Base-by-base conservation (phyloP, 2,113 vertebrate genomes). In the Oceanodroma tethys region DNA sequence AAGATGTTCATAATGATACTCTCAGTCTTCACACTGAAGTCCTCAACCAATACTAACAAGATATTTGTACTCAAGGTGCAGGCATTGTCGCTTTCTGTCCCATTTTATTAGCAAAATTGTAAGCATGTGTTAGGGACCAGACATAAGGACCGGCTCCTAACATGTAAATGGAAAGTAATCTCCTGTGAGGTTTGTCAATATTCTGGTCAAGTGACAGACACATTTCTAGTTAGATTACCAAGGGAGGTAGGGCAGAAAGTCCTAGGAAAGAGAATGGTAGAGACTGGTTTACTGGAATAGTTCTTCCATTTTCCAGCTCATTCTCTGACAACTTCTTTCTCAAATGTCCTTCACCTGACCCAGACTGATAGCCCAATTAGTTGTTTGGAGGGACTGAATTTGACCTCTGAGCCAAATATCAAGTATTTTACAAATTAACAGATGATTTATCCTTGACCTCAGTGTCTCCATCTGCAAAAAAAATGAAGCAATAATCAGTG, bases 391-490 rank as follows among this genome's bases (percentile, higher is more conserved):
- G 32, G 43, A 50, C 56, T 32, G 32, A 79, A 74, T 95, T 50
- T 96, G 76, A 86, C 86, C 73, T 50, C 26, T 56, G 60, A 93
- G 73, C 3, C 22, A 67, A 79, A 92, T 84, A 81, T 34, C 36
- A 73, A 86, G 40, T 66, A 56, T 84, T 94, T 71, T 67, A 84
- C 55, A 93, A 93, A 95, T 89, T 79, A 89, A 38, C 15, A 75
- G 36, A 42, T 60, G 10, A 91, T 89, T 95, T 91, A 92, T 78
- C 40, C 60, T 87, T 86, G 93, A 93, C 86, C 68, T 89, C n/a
- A 34, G 8, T 73, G 53, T 68, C 40, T 74, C 30, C 30, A 75
- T 71, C 21, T 36, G 23, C 2, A 88, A 90, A 70, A 81, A 32
- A 32, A 1, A 25, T 16, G 11, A 52, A 72, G n/a, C 38, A 76